Base-by-base conservation (phyloP, 2,888 invertebrate genomes). In the Drosophila affinis region DNA sequence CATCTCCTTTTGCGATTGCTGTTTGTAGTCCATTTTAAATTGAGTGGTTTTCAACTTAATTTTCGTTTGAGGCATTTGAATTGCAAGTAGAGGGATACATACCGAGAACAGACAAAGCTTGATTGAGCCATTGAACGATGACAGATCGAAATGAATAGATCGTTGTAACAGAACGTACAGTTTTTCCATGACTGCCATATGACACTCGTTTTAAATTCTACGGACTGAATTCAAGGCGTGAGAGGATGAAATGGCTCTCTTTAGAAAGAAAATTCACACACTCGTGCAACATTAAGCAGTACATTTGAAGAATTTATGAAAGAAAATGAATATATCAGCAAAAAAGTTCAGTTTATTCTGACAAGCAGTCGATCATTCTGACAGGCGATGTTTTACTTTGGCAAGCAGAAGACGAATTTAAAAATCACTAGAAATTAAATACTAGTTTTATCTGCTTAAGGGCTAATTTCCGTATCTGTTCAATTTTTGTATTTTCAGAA, bases 31-130 rank as follows among this genome's bases (percentile, higher is more conserved):
- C 29, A 21, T 21, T 57, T 71, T 62, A 54, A 71, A 71, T 62
- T 57, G 53, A 71, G 32, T 71, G 34, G 71, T 45, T 71, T 71
- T 44, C 47, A 17, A 49, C 52, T 14, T 18, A 14, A 17, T 56
- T 24, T 48, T 63, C 69, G 77, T 72, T 79, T 75, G 80, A 72
- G 75, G 77, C 75, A 81, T 75, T 81, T 70, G 45, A 77, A 75
- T 78, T 72, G 76, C 67, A 70, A 62, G 58, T 58, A 39, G 49
- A 9, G 49, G 51, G 46, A 45, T 32, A 34, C 27, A 17, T 27
- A 9, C 32, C 29, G 45, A 51, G 24, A 27, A 21, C 18, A 9
- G 60, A 60, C 62, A 51, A 63, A 45, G 29, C 71, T 51, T 53
- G 68, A 67, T 67, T 68, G 69, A 52, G 67, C 68, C 68, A 67